Base-by-base conservation (phyloP, 2,113 vertebrate genomes). In the Papio anubis region DNA sequence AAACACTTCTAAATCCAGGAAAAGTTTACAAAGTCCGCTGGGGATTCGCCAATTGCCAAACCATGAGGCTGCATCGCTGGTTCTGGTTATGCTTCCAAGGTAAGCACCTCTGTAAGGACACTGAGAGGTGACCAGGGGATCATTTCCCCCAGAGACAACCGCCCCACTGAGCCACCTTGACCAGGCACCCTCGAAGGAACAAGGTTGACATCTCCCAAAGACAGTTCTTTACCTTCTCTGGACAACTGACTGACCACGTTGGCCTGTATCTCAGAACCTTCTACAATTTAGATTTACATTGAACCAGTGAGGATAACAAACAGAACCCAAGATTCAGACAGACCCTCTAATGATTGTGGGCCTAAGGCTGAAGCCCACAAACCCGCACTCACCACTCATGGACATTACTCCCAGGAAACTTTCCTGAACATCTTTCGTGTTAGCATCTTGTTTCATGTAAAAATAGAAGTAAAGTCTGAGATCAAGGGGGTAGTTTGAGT, bases 131-230 rank as follows among this genome's bases (percentile, higher is more conserved):
- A 64, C 23, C 38, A 35, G 14, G 38, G 7, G 23, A 20, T 45
- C 0, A 0, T 13, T n/a, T 11, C 21, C 27, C 23, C n/a, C 2
- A 2, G 11, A 1, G 4, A n/a, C 13, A 30, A 6, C 2, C 0
- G 0, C n/a, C 30, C 25, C 0, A 0, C 61, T 9, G 8, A 4
- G 5, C 35, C 1, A 1, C 16, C 17, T 13, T 4, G 12, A 25
- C 78, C 52, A 21, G 6, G 3, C 0, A 59, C 43, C 3, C 38
- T n/a, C 0, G 0, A 38, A 35, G 5, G 8, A 45, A 25, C 17
- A 50, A 57, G 16, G 27, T 5, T 14, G 4, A 61, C 6, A 8
- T 8, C 18, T 17, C 13, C 16, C 38, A 23, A 8, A 52, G 18
- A 68, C 1, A 45, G 79, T 16, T 4, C 8, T 7, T 9, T 14